phyloP scores from a whole-genome alignment of 2,113 vertebrate species.

The Dissostichus mawsoni region DNA sequence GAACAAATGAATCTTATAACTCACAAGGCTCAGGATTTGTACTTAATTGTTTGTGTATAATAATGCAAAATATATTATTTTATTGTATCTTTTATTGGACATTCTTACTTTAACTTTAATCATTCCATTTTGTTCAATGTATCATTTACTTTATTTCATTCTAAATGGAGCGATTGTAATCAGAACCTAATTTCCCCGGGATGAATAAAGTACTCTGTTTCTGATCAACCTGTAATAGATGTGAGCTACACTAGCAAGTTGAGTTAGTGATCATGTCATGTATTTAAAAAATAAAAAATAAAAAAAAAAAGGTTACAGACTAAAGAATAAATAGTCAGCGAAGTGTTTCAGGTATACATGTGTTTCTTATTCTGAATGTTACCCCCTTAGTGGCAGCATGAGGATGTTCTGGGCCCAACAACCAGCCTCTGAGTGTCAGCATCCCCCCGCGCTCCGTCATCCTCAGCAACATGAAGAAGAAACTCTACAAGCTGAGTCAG shows the following conservation, averaged over 20 bases:
- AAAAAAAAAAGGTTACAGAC: neutral
- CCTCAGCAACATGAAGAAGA: slow-evolving; percentile 98
- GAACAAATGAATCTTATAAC: too few species aligned
- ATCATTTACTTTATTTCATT: too few species aligned
- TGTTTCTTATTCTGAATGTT: neutral
- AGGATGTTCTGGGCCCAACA: slow-evolving; percentile 92
- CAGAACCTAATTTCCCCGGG: too few species aligned
- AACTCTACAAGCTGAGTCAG: slow-evolving; percentile 95
- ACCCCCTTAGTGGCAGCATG: slow-evolving; percentile 93
- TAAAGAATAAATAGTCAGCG: neutral
- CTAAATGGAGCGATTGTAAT: too few species aligned
- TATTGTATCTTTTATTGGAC: too few species aligned
- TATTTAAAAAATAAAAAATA: too few species aligned
- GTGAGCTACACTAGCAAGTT: neutral
- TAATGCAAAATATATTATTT: too few species aligned
- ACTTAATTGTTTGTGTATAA: too few species aligned
- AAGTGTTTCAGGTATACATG: neutral
- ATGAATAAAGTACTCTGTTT: too few species aligned
- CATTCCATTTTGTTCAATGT: too few species aligned
- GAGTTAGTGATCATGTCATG: neutral
- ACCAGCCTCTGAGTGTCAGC: slow-evolving; percentile 92
- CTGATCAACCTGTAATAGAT: too few species aligned
- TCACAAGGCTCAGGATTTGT: neutral
- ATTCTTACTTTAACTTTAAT: neutral
- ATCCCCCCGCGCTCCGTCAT: slow-evolving; percentile 94